Evolutionary conservation across 2,797 vertebrate genomes (phyloP).

Genomic region (Argya squamiceps): DNA sequence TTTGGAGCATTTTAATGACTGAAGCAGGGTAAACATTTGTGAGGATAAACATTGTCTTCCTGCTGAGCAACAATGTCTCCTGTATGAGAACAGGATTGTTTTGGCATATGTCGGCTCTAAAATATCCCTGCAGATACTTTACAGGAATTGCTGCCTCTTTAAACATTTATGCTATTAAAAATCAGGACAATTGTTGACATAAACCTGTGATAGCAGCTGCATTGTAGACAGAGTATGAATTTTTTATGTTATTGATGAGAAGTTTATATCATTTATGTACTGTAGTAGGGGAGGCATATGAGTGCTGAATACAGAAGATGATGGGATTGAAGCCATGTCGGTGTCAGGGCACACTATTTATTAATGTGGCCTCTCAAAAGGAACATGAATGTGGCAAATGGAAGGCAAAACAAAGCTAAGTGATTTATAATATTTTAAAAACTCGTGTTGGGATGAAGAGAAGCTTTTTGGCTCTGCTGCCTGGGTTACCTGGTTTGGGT

Average conservation of each 20-base stretch:
- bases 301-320: slow-evolving; percentile 43
- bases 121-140: slow-evolving; percentile 61
- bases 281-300: slow-evolving; percentile 36
- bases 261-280: slow-evolving; percentile 70
- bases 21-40: slow-evolving; percentile 7
- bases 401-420: slow-evolving; percentile 14
- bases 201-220: slow-evolving; percentile 69
- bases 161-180: slow-evolving; percentile 76
- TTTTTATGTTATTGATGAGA: slow-evolving; percentile 74
- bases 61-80: slow-evolving; percentile 64
- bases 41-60: slow-evolving; percentile 61
- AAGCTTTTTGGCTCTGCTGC: background rate
- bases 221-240: slow-evolving; percentile 67
- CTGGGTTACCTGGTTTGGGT: background rate
- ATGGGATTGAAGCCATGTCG: background rate
- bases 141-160: slow-evolving; percentile 67
- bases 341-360: slow-evolving; percentile 2
- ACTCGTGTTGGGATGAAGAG: background rate
- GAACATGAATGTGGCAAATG: background rate
- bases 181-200: slow-evolving; percentile 68
- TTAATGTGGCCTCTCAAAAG: background rate
- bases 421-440: background rate
- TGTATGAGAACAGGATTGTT: slow-evolving; percentile 30
- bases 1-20: slow-evolving; percentile 2
- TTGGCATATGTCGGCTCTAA: slow-evolving; percentile 53